phyloP scores from a whole-genome alignment of 2,888 invertebrate genomes.

The Epistrophe eligans region DNA sequence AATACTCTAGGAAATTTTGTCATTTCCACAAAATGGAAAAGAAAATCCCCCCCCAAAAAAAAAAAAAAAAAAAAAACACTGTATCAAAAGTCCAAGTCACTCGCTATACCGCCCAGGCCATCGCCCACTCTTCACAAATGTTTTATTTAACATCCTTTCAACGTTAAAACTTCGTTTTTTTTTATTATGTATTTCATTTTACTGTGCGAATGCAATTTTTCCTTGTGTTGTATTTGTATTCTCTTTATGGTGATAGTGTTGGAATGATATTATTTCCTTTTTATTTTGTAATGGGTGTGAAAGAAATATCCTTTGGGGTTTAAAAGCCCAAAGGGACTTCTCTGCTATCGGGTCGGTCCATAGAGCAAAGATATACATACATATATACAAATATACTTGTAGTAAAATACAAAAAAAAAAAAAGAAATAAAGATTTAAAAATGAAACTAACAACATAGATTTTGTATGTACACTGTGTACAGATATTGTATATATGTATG shows the following conservation, averaged over 20 bases:
- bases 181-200: constrained; percentile 8
- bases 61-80: constrained; percentile 6
- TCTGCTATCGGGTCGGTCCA: constrained; percentile 55
- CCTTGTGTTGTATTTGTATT: constrained; percentile 6
- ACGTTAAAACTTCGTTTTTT: constrained; percentile 48
- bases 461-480: background rate
- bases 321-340: constrained; percentile 59
- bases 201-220: constrained; percentile 4
- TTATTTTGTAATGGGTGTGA: constrained; percentile 37
- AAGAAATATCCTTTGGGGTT: constrained; percentile 48
- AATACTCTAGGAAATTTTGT: constrained; percentile 52
- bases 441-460: constrained; percentile 9
- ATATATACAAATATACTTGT: no score
- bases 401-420: constrained; percentile 25
- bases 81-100: constrained; percentile 47
- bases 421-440: constrained; percentile 10
- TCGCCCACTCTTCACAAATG: constrained; percentile 15
- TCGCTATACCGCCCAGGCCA: background rate
- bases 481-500: no score
- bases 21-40: constrained; percentile 34
- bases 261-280: constrained; percentile 62
- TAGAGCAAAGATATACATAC: constrained; percentile 31
- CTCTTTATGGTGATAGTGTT: constrained; percentile 48
- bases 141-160: constrained; percentile 69
- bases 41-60: background rate